Evolutionary conservation across 2,113 vertebrate genomes (phyloP), one percentile per base, ranked within the genome.

Genomic region (Ptilonorhynchus violaceus): DNA sequence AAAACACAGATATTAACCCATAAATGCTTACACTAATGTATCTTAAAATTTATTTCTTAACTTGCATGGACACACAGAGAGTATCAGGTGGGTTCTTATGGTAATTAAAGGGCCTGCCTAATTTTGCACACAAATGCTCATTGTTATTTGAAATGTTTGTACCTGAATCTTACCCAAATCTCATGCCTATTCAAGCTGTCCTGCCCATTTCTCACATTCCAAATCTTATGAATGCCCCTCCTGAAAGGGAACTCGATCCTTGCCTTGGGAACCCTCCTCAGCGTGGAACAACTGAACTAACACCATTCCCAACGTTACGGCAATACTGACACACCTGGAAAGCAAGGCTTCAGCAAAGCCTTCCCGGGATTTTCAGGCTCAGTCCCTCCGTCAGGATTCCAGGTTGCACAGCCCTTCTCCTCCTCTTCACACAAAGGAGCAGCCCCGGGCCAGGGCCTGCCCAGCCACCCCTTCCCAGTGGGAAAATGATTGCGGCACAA

Each of bases 401-500:
- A 73, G 87, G 95, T 11, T 46, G 85, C 95, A 33, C 70, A 78
- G 86, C 93, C 96, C 79, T 78, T 49, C 88, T 78, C 88, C 77
- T 92, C 74, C 90, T 68, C 76, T 95, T 89, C 70, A 70, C 94
- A 97, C 97, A 97, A 96, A 97, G 96, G 88, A 93, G 7, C 83
- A 56, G 10, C 20, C 69, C 60, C 62, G 4, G 73, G 50, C 35
- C 3, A 3, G 74, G 56, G 35, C 77, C 74, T 28, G 85, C 58
- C 76, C 77, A 30, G 93, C 86, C 95, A 79, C 94, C 92, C 97
- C 96, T 97, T 95, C 95, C 96, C 44, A 8, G 85, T 55, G 88
- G 92, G 95, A 98, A 97, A 98, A 98, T 98, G 98, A 98, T 98
- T 96, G 96, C 96, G 7, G 93, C 94, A 88, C 96, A 85, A 97